phyloP scores from a whole-genome alignment of 2,797 vertebrate species.

The Lutjanus argentimaculatus region DNA sequence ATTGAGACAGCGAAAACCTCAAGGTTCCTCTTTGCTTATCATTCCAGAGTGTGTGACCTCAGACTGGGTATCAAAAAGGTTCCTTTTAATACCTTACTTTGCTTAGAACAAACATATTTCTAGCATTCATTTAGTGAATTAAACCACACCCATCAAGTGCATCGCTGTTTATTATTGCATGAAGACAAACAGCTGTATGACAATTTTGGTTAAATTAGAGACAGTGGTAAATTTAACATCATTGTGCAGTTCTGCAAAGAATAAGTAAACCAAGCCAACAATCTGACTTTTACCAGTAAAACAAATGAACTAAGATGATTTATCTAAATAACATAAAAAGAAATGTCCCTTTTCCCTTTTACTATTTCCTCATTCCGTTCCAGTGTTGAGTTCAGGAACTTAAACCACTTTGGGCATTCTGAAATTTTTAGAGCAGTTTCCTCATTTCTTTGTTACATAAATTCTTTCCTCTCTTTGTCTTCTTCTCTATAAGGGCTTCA shows the following conservation, averaged over 20 bases:
- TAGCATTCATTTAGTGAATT: not conserved
- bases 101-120: not conserved
- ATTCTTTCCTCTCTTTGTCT: not conserved
- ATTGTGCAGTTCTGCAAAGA: not conserved
- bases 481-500: not conserved
- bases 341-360: not conserved
- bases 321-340: not conserved
- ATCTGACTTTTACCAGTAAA: not conserved
- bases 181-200: not conserved
- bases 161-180: not conserved
- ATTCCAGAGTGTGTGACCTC: not conserved
- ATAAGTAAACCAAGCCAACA: not conserved
- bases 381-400: slow-evolving; percentile 32
- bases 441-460: slow-evolving; percentile 10
- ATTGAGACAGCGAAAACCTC: slow-evolving; percentile 15
- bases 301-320: not conserved
- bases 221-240: not conserved
- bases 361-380: slow-evolving; percentile 41
- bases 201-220: not conserved
- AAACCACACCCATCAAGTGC: not conserved
- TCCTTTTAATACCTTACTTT: not conserved
- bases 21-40: slow-evolving; percentile 58
- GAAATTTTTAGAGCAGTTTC: not conserved
- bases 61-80: not conserved
- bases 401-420: slow-evolving; percentile 5